A percentile compares a stretch with the other conserved stretches of the same genome.
phyloP scores from a whole-genome alignment of 2,113 vertebrate genomes.

The Urocitellus parryii region DNA sequence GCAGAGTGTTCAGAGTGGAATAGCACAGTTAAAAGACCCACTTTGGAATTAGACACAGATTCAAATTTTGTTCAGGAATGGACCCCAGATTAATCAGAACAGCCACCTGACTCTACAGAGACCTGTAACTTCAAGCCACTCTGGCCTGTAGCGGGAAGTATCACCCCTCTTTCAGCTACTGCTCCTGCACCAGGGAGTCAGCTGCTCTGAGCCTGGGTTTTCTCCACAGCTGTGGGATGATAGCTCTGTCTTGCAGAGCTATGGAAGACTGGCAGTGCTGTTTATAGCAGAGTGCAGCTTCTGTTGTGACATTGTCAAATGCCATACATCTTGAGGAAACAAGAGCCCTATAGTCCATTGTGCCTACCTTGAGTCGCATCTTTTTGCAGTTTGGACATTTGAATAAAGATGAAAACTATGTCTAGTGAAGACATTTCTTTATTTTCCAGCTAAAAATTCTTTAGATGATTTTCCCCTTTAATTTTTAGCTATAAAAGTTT shows the following conservation, averaged over 20 bases:
- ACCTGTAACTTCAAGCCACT: rapidly evolving
- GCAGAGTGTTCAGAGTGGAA: not conserved
- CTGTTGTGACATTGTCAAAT: rapidly evolving
- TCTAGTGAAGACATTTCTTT: not conserved
- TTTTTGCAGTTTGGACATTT: rapidly evolving
- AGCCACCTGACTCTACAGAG: too few species aligned
- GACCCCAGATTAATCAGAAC: not conserved
- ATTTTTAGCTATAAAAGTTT: not conserved
- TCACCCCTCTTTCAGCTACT: not conserved
- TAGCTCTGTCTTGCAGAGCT: rapidly evolving
- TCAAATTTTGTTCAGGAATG: not conserved
- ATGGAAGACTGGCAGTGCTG: not conserved
- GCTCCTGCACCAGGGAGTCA: rapidly evolving
- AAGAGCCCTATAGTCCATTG: rapidly evolving
- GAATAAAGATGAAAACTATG: not conserved
- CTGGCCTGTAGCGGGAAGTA: rapidly evolving
- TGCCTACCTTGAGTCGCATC: rapidly evolving
- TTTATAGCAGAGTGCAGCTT: not conserved
- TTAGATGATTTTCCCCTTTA: not conserved
- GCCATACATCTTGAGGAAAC: rapidly evolving
- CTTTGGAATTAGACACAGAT: not conserved
- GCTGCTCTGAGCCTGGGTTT: not conserved
- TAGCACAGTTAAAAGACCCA: not conserved
- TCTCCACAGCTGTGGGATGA: rapidly evolving
- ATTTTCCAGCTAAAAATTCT: not conserved